phyloP scores from a whole-genome alignment of 2,888 invertebrate species.

The Ceramica pisi region DNA sequence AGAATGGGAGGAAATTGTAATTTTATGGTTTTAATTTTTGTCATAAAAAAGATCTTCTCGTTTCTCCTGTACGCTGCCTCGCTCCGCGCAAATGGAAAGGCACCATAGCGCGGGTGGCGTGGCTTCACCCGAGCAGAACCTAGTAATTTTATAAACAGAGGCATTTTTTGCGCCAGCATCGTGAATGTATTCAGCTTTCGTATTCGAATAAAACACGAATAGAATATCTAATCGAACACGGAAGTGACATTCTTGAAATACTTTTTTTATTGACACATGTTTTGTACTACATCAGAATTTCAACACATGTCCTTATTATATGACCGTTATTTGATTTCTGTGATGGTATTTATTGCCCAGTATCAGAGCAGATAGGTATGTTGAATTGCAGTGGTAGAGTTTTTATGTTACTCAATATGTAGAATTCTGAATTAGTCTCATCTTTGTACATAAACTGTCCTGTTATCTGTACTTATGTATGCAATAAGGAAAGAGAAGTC shows the following conservation, averaged over 20 bases:
- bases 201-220: constrained; percentile 25
- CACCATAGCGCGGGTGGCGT: not conserved
- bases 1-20: constrained; percentile 2
- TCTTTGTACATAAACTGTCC: too few species aligned
- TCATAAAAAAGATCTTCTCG: not conserved
- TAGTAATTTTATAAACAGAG: not conserved
- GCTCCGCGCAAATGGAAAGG: too few species aligned
- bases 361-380: too few species aligned
- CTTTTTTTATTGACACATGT: constrained; percentile 1
- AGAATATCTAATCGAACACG: constrained; percentile 38
- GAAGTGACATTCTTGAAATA: constrained; percentile 21
- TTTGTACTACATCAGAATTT: constrained; percentile 11
- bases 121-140: not conserved
- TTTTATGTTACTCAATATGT: too few species aligned
- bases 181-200: constrained; percentile 26
- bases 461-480: too few species aligned
- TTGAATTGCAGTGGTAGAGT: not conserved
- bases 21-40: not conserved
- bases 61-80: too few species aligned
- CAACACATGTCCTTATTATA: constrained; percentile 7
- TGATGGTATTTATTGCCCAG: not conserved
- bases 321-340: not conserved
- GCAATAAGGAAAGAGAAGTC: too few species aligned
- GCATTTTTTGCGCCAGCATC: constrained; percentile 6
- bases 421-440: too few species aligned